Percentiles rank a stretch among this genome's conserved stretches.
These are phyloP conservation scores for Drosophila insularis DNA, from an alignment of 1,140 invertebrate genomes.

Conservation along the genomic window DNA sequence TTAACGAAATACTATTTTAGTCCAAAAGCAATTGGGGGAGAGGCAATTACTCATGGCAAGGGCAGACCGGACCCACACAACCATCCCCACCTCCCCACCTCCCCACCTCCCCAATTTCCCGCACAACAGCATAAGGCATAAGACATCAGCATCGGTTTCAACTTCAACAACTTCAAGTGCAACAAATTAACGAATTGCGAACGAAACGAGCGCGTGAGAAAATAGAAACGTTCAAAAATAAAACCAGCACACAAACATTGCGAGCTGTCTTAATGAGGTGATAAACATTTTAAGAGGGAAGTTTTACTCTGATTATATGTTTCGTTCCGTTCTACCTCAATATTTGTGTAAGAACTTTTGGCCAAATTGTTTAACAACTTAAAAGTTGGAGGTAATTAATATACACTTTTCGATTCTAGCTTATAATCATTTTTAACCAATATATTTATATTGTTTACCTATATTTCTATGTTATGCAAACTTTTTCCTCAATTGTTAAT, in stretches of 20 bases:
- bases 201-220: constrained; percentile 76
- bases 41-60: constrained; percentile 73
- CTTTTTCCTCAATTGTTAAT: no score
- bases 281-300: constrained; percentile 23
- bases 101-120: neutral
- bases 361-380: no score
- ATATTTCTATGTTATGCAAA: no score
- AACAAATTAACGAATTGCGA: constrained; percentile 50
- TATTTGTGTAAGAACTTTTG: no score
- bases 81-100: neutral
- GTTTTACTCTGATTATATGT: constrained; percentile 7
- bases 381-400: no score
- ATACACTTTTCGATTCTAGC: no score
- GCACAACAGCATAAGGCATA: constrained; percentile 5
- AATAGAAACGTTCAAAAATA: constrained; percentile 42
- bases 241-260: neutral
- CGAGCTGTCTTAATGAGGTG: constrained; percentile 43
- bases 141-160: constrained; percentile 17
- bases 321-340: neutral
- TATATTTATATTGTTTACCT: no score
- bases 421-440: no score
- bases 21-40: constrained; percentile 38
- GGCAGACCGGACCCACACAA: constrained; percentile 43
- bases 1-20: constrained; percentile 56
- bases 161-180: constrained; percentile 50